phyloP scores from a whole-genome alignment of 2,797 vertebrate species.

The Pelochelys cantorii region DNA sequence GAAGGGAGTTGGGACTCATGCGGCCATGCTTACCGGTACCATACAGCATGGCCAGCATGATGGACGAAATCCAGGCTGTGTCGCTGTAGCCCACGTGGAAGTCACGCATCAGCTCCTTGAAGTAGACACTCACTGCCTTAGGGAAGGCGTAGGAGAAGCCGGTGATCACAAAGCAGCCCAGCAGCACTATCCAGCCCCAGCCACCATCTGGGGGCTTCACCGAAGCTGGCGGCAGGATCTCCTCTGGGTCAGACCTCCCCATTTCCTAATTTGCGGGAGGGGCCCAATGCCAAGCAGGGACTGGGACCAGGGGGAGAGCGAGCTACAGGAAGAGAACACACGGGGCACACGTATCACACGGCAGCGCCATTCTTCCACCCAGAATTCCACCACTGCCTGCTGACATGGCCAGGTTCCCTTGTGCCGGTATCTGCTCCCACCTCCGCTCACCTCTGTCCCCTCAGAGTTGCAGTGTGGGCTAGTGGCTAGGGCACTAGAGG shows the following conservation, averaged over 20 bases:
- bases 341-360: neutral
- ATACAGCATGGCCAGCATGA: constrained; percentile 87
- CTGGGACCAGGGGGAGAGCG: neutral
- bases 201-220: constrained; percentile 83
- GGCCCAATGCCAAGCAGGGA: neutral
- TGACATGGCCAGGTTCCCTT: neutral
- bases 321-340: neutral
- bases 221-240: constrained; percentile 56
- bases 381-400: too few relatives aligned
- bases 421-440: accelerated
- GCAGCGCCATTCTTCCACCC: neutral
- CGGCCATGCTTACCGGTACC: constrained; percentile 80
- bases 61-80: constrained; percentile 87
- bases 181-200: constrained; percentile 85
- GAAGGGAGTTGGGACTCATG: neutral
- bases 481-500: neutral
- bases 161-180: constrained; percentile 84
- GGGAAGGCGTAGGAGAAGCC: constrained; percentile 88
- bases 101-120: constrained; percentile 85
- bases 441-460: neutral
- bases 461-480: neutral
- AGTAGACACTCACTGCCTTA: constrained; percentile 87
- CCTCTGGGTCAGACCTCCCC: constrained; percentile 69
- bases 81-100: constrained; percentile 86
- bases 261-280: constrained; percentile 39